Conservation (phyloP, 2,113 vertebrate species). For the Patagioenas fasciata region DNA sequence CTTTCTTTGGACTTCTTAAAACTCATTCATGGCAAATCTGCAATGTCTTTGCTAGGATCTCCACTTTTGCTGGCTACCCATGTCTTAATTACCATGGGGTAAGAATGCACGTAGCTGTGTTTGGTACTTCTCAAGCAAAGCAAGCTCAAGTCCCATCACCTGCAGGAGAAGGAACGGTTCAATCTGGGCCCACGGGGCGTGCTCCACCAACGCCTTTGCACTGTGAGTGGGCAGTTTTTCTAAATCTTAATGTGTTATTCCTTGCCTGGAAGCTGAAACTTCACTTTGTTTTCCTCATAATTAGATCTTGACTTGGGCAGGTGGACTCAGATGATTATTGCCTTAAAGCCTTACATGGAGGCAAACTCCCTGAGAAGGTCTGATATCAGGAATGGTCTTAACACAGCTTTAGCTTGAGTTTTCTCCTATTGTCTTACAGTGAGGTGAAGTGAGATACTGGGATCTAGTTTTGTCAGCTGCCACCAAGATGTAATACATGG, state of each 20-base stretch:
- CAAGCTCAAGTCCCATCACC: background rate
- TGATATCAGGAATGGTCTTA: background rate
- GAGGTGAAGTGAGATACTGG: background rate
- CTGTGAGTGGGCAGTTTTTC: background rate
- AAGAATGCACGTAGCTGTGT: background rate
- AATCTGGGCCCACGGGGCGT: background rate
- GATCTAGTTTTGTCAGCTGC: background rate
- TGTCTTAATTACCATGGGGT: rapidly evolving
- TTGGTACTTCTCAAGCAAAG: background rate
- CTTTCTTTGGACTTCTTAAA: background rate
- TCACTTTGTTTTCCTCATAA: background rate
- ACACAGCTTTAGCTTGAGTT: background rate
- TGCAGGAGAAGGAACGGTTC: background rate
- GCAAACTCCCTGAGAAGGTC: background rate
- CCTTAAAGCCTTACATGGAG: background rate
- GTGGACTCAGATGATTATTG: rapidly evolving
- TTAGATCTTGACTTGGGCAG: background rate
- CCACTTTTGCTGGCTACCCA: background rate
- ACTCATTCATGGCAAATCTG: background rate
- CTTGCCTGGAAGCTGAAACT: background rate
- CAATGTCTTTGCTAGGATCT: background rate
- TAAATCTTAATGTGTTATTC: background rate
- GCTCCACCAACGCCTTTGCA: background rate
- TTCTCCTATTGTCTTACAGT: background rate
- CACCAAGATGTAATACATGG: rapidly evolving